phyloP scores from a whole-genome alignment of 2,113 vertebrate genomes.

The Colaptes auratus region DNA sequence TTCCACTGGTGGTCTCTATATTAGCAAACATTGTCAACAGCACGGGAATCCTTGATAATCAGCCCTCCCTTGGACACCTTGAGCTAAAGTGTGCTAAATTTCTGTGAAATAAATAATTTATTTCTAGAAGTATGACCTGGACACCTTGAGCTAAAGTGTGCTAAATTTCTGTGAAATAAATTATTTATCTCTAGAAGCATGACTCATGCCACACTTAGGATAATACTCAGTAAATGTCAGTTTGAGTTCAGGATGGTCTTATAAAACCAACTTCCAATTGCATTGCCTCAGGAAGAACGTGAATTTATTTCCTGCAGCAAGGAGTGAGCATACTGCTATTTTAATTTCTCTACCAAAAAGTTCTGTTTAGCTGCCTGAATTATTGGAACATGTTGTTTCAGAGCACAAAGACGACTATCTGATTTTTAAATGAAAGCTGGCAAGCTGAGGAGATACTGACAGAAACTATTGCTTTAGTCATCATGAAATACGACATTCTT shows the following conservation, averaged over 20 bases:
- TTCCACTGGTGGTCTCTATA: neutral
- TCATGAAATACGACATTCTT: neutral
- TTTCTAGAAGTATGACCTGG: too few relatives aligned
- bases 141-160: neutral
- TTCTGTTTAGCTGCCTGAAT: constrained; percentile 23
- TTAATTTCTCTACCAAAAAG: constrained; percentile 40
- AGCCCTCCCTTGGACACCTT: neutral
- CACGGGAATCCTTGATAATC: neutral
- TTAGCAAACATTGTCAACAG: neutral
- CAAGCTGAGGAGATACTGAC: constrained; percentile 30
- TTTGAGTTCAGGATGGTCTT: neutral
- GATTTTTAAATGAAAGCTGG: constrained; percentile 59
- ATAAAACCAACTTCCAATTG: neutral
- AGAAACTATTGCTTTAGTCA: constrained; percentile 53
- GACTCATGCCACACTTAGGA: neutral
- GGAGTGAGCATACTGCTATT: neutral
- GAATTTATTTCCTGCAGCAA: constrained; percentile 4
- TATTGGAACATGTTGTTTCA: constrained; percentile 31
- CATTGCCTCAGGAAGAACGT: neutral
- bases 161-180: neutral
- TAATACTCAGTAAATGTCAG: neutral
- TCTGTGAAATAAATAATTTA: neutral
- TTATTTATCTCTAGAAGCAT: neutral
- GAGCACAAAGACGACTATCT: constrained; percentile 13
- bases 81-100: neutral